Evolutionary conservation across 2,888 invertebrate genomes (phyloP), one percentile per base, ranked within the genome.

Genomic region (Syritta pipiens): DNA sequence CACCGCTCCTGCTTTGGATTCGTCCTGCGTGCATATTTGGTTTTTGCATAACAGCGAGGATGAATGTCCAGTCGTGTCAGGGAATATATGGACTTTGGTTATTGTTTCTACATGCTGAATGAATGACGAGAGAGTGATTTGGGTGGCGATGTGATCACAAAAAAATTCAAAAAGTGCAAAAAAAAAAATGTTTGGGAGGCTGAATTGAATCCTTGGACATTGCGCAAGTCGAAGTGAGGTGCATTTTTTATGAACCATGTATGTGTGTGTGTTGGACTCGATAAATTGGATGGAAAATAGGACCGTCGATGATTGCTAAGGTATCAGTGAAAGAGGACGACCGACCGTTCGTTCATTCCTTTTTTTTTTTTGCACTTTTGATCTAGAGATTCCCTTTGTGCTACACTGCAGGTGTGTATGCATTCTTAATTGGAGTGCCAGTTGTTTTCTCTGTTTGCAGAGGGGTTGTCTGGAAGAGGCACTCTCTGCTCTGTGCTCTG

Each of bases 21-120:
- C 32, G 32, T 32, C n/a, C 10, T 32, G 32, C 19, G 37, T 37
- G 49, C 28, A 22, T 32, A 30, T 46, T 59, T 44, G 28, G 65
- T 67, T 71, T 77, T 77, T 77, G 77, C 65, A 77, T 72, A 71
- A 59, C 67, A 67, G 49, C 57, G n/a, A 60, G 77, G 77, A 72
- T 67, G 77, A 65, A 65, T 65, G 59, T 65, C 60, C 65, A 67
- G 46, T 60, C 60, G 42, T 65, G 65, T 60, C 57, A 44, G 49
- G 62, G 69, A 63, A 55, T 48, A 51, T 51, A 22, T 48, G 69
- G 63, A 59, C 42, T 63, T 57, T 57, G 44, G 69, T 69, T 63
- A 76, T 76, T 76, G 35, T 69, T 69, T 42, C 24, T 42, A 74
- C 49, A 26, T 57, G 37, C 35, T 42, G 67, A 26, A 53, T 60